These are phyloP conservation scores for Drosophila basisetae DNA, from an alignment of 2,888 invertebrate genomes.

Conservation along the genomic window DNA sequence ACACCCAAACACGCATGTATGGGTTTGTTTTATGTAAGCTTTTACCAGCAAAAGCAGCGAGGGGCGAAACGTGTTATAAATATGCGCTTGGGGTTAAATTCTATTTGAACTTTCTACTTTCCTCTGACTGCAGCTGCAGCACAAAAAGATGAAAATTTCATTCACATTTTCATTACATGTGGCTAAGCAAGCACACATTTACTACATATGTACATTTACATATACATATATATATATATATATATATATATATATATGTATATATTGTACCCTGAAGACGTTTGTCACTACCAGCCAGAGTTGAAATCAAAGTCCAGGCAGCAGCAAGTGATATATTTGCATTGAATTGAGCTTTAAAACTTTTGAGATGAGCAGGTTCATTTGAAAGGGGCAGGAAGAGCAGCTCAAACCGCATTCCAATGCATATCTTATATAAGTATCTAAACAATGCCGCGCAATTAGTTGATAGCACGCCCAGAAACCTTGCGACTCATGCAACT, in stretches of 20 bases:
- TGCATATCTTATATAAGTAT: conserved; percentile 36
- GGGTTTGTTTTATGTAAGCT: conserved; percentile 53
- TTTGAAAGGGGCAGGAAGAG: conserved; percentile 26
- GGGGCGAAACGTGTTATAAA: conserved; percentile 60
- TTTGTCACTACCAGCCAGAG: conserved; percentile 56
- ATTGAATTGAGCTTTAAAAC: conserved; percentile 56
- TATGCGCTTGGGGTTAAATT: conserved; percentile 77
- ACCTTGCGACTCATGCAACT: conserved; percentile 59
- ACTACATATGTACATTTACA: not conserved
- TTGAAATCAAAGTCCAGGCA: conserved; percentile 25
- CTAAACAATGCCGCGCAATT: conserved; percentile 67
- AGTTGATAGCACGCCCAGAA: conserved; percentile 57
- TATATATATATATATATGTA: conserved; percentile 53
- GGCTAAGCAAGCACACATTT: conserved; percentile 22
- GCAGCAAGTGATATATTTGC: conserved; percentile 42
- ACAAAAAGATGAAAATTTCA: conserved; percentile 59
- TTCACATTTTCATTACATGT: conserved; percentile 77
- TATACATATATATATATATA: conserved; percentile 45
- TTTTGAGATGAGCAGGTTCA: conserved; percentile 7
- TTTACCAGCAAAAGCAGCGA: not conserved
- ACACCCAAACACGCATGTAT: conserved; percentile 27
- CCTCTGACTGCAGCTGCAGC: conserved; percentile 31
- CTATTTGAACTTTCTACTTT: conserved; percentile 75
- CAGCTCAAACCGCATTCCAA: conserved; percentile 41
- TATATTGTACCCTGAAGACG: conserved; percentile 72